Percentiles rank a stretch among this genome's conserved stretches.
Conservation (phyloP, 2,113 vertebrate genomes). For the Mola mola region DNA sequence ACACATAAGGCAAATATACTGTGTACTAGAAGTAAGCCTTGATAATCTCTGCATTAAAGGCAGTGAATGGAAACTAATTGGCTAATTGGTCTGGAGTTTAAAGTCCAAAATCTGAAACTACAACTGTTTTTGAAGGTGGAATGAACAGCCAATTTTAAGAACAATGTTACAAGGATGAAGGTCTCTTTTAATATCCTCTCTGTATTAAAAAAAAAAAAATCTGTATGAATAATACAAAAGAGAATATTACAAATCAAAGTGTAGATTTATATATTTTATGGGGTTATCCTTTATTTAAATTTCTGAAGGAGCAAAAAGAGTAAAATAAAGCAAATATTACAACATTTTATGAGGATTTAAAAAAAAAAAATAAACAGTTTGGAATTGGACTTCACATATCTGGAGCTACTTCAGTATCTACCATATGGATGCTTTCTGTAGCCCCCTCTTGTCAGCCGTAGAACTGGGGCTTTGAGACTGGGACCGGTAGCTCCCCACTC, state of each 20-base stretch:
- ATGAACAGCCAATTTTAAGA: no score
- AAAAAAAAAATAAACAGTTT: slow-evolving; percentile 86
- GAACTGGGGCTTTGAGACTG: slow-evolving; percentile 91
- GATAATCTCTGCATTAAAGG: slow-evolving; percentile 28
- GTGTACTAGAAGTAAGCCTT: no score
- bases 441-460: slow-evolving; percentile 92
- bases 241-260: slow-evolving; percentile 68
- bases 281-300: slow-evolving; percentile 69
- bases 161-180: no score
- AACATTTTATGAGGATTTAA: slow-evolving; percentile 59
- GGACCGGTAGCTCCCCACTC: slow-evolving; percentile 90
- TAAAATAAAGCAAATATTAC: slow-evolving; percentile 41
- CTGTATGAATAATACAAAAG: slow-evolving; percentile 76
- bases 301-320: slow-evolving; percentile 56
- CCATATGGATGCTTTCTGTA: slow-evolving; percentile 99
- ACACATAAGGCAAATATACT: no score
- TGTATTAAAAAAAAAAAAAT: slow-evolving; percentile 70
- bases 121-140: no score
- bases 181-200: slow-evolving; percentile 51
- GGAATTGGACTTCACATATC: slow-evolving; percentile 85
- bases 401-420: slow-evolving; percentile 98
- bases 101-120: no score
- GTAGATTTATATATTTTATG: slow-evolving; percentile 74
- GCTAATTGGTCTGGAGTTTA: no score
- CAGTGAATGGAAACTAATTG: no score